A percentile compares a stretch with the other conserved stretches of the same genome.
phyloP scores from a whole-genome alignment of 2,888 invertebrate species.

The Euplexia lucipara region DNA sequence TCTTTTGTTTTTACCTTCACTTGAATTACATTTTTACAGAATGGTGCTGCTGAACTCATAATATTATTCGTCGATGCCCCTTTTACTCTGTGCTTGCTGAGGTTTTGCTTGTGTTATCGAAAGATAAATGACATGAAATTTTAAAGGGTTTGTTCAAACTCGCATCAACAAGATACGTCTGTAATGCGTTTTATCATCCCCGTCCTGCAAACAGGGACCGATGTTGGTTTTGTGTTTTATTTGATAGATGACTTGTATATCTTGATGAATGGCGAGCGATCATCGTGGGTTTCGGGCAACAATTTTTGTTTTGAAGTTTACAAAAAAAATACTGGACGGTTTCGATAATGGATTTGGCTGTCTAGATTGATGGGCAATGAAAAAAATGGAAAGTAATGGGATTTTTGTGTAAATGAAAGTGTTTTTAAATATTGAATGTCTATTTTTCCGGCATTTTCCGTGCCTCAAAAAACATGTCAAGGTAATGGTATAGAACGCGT shows the following conservation, averaged over 20 bases:
- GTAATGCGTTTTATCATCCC: conserved; percentile 1
- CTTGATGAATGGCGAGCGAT: conserved; percentile 25
- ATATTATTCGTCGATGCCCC: too few relatives aligned
- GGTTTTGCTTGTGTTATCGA: not conserved
- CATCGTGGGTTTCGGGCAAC: not conserved
- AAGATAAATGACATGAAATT: not conserved
- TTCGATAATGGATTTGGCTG: not conserved
- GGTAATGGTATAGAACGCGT: too few relatives aligned
- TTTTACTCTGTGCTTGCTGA: too few relatives aligned
- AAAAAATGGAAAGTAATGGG: not conserved
- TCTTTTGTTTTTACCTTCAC: too few relatives aligned
- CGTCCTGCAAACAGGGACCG: not conserved
- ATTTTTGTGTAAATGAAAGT: not conserved
- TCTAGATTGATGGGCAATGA: not conserved
- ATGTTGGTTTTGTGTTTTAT: conserved; percentile 7
- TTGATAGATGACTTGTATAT: conserved; percentile 23
- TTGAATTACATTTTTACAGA: too few relatives aligned
- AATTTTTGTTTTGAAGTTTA: not conserved
- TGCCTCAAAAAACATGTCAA: too few relatives aligned
- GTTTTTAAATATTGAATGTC: too few relatives aligned
- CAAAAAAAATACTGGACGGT: not conserved
- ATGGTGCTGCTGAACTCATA: too few relatives aligned
- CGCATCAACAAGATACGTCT: not conserved
- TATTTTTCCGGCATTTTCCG: too few relatives aligned
- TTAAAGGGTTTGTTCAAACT: conserved; percentile 19